Evolutionary conservation across 2,888 invertebrate species (phyloP).

Genomic region (Heliothis peltigera): DNA sequence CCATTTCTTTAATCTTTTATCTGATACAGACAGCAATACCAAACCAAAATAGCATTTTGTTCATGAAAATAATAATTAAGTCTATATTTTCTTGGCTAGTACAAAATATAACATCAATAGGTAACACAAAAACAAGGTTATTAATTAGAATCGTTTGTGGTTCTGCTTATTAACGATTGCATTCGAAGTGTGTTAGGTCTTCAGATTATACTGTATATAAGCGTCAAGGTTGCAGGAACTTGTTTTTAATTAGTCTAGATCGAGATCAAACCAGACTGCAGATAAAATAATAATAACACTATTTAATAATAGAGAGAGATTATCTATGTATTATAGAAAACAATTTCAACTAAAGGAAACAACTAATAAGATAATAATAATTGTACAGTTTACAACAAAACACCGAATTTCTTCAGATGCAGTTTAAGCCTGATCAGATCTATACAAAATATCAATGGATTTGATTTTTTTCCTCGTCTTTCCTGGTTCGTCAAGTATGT

Average conservation of each 20-base stretch:
- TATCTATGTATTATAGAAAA: not conserved
- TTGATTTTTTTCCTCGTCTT: too few species aligned
- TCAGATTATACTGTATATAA: slow-evolving; percentile 38
- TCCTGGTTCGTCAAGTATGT: too few species aligned
- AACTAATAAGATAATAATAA: too few species aligned
- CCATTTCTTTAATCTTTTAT: not conserved
- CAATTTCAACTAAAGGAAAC: too few species aligned
- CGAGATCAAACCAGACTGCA: slow-evolving; percentile 14
- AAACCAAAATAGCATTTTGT: not conserved
- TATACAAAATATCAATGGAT: too few species aligned
- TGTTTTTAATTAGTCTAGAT: slow-evolving; percentile 34
- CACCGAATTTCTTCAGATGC: too few species aligned
- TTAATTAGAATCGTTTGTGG: slow-evolving; percentile 28
- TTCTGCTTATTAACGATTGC: slow-evolving; percentile 20
- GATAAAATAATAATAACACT: slow-evolving; percentile 1
- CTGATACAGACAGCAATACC: not conserved
- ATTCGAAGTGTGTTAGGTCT: slow-evolving; percentile 37
- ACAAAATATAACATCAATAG: not conserved
- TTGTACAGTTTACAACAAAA: too few species aligned
- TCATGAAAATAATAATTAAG: not conserved
- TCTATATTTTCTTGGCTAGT: not conserved
- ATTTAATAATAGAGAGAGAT: too few species aligned
- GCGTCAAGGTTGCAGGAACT: slow-evolving; percentile 44
- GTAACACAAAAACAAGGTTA: slow-evolving; percentile 29
- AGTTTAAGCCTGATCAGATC: too few species aligned